Conservation (phyloP, 2,113 vertebrate genomes). For the Sturnira hondurensis region DNA sequence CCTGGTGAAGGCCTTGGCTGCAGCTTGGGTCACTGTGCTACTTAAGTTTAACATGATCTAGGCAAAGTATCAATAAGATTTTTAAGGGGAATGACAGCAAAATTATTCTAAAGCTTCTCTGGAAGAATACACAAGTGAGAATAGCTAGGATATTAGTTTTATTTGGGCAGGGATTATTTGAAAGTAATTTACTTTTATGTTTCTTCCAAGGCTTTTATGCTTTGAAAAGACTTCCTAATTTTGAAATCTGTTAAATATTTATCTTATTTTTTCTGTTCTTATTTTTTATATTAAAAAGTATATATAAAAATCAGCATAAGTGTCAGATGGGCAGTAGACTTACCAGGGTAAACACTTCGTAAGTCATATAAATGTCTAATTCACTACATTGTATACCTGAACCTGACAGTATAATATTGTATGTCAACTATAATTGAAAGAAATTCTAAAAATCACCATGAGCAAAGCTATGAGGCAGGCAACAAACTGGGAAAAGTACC, state of each 20-base stretch:
- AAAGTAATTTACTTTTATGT: constrained; percentile 22
- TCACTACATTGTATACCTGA: background rate
- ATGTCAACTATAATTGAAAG: background rate
- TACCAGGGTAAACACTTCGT: background rate
- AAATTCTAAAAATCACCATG: background rate
- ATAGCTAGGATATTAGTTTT: constrained; percentile 6
- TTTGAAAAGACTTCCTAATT: constrained; percentile 8
- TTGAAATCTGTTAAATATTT: background rate
- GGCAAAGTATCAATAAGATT: background rate
- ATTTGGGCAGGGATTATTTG: background rate
- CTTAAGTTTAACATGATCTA: background rate
- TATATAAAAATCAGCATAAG: background rate
- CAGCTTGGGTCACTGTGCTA: background rate
- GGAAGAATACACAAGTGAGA: background rate
- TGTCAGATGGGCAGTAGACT: background rate
- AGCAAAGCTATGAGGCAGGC: background rate
- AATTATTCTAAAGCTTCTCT: constrained; percentile 16
- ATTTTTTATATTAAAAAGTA: background rate
- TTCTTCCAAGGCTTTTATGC: background rate
- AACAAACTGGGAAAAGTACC: background rate
- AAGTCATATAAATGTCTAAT: background rate
- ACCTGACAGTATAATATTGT: background rate
- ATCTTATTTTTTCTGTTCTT: background rate
- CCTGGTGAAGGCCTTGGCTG: background rate
- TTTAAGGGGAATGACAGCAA: background rate